These are phyloP conservation scores for Lepus townsendii DNA, from an alignment of 2,797 vertebrate species.

Conservation along the genomic window DNA sequence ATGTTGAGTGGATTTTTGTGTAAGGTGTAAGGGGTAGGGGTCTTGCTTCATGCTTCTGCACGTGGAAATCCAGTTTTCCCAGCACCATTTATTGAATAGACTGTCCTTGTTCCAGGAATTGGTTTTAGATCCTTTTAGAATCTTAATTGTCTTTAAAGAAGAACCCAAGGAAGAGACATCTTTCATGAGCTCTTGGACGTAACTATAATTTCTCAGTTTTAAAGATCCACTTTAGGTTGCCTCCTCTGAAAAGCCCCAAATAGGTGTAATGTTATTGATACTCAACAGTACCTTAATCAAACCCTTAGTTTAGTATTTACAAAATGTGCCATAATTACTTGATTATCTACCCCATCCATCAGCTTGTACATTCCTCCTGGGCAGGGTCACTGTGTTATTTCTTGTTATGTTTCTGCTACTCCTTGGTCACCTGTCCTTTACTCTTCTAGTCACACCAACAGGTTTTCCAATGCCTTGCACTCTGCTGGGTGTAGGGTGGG, in stretches of 20 bases:
- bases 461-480: not conserved
- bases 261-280: not conserved
- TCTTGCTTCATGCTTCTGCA: too few relatives aligned
- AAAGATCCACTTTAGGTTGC: not conserved
- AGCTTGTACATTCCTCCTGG: not conserved
- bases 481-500: not conserved
- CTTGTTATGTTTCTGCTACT: not conserved
- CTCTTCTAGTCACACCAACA: not conserved
- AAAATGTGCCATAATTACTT: not conserved
- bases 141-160: too few relatives aligned
- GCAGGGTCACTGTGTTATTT: not conserved
- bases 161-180: too few relatives aligned
- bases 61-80: too few relatives aligned
- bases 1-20: too few relatives aligned
- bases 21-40: too few relatives aligned
- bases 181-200: too few relatives aligned
- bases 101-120: too few relatives aligned
- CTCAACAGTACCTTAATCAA: not conserved
- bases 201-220: not conserved
- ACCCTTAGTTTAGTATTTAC: not conserved
- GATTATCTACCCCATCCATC: not conserved
- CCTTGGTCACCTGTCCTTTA: not conserved
- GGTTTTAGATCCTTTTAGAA: too few relatives aligned
- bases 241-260: not conserved
- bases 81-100: too few relatives aligned